These are phyloP conservation scores for Hippopotamus amphibius DNA, from an alignment of 2,113 vertebrate species.

Conservation along the genomic window DNA sequence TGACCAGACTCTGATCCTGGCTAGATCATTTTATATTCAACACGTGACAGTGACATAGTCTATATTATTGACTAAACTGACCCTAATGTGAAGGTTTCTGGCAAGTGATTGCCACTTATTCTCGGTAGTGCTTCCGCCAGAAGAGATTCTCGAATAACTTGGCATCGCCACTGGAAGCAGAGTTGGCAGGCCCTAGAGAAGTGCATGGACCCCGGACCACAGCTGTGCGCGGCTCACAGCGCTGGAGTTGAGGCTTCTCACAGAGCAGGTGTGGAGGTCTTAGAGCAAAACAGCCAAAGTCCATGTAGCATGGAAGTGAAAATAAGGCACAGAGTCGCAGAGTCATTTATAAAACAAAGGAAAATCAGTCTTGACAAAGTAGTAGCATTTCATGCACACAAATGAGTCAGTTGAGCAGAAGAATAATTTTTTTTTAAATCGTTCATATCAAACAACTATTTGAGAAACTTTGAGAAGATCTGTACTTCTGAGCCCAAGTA, in stretches of 20 bases:
- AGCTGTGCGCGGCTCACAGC: not conserved
- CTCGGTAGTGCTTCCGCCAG: not conserved
- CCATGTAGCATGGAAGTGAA: not conserved
- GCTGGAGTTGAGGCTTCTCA: not conserved
- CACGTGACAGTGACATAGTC: not conserved
- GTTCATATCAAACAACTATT: not conserved
- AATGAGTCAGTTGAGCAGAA: not conserved
- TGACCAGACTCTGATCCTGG: not conserved
- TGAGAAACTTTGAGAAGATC: not conserved
- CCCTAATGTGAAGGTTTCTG: not conserved
- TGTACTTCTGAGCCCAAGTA: not conserved
- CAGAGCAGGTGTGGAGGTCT: not conserved
- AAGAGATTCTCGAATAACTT: not conserved
- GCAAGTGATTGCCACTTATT: not conserved
- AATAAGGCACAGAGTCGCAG: not conserved
- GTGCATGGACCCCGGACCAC: not conserved
- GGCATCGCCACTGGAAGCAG: not conserved
- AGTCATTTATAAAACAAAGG: not conserved
- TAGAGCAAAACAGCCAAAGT: not conserved
- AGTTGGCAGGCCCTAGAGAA: not conserved
- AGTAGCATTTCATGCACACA: not conserved
- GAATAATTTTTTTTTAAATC: not conserved
- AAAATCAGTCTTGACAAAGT: not conserved
- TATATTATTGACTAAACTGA: not conserved
- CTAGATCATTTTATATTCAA: not conserved